Conservation (phyloP, 92 coral and sea anemone genomes). For the Galaxea fascicularis region DNA sequence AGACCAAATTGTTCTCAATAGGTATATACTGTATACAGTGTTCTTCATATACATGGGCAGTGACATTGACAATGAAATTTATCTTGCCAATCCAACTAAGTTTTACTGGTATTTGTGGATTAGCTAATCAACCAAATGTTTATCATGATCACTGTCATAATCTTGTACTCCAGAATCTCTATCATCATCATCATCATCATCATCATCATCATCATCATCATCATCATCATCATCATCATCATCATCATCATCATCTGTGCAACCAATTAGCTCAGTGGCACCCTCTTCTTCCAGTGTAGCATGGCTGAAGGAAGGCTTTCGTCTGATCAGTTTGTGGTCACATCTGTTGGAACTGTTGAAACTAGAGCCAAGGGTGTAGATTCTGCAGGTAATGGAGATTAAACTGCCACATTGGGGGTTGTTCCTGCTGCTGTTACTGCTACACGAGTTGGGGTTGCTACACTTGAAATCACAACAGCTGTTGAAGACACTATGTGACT, state of each 20-base stretch:
- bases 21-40: slow-evolving; percentile 1
- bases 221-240: too few species aligned
- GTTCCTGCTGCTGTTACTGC: background rate
- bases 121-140: slow-evolving; percentile 35
- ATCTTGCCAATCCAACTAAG: slow-evolving; percentile 9
- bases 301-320: background rate
- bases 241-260: too few species aligned
- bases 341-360: background rate
- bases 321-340: background rate
- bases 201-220: too few species aligned
- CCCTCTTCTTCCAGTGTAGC: background rate
- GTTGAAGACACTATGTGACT: slow-evolving; percentile 1
- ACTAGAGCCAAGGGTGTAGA: background rate
- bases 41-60: background rate
- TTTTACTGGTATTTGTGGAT: slow-evolving; percentile 28
- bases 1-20: too few species aligned
- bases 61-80: background rate
- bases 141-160: slow-evolving; percentile 33
- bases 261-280: background rate
- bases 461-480: background rate
- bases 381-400: background rate
- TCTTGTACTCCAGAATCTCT: slow-evolving; percentile 44
- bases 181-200: slow-evolving; percentile 44
- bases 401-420: background rate
- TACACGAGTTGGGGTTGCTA: background rate